Evolutionary conservation across 53 echinoderm and acorn worm genomes (phyloP).

Genomic region (Luidia sarsii): DNA sequence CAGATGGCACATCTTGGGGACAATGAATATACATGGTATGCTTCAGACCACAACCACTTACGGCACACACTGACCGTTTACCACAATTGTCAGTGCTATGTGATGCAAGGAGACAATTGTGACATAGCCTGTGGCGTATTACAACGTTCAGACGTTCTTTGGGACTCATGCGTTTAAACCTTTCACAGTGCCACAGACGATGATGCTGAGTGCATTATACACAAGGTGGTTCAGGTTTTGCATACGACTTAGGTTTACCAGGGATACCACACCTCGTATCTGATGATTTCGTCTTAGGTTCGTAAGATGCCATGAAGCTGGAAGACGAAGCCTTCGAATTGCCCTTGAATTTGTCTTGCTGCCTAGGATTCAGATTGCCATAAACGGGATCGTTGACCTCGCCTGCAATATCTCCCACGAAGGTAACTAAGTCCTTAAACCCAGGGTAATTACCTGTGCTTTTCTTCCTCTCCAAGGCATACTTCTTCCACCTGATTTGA

Average conservation of each 20-base stretch:
- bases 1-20: neutral
- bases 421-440: no score
- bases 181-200: conserved; percentile 44
- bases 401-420: neutral
- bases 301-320: neutral
- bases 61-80: no score
- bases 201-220: conserved; percentile 28
- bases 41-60: conserved; percentile 38
- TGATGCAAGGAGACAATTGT: no score
- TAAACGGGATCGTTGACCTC: conserved; percentile 35
- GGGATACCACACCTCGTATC: neutral
- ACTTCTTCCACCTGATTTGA: conserved; percentile 31
- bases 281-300: neutral
- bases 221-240: conserved; percentile 51
- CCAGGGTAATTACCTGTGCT: conserved; percentile 9
- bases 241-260: no score
- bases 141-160: conserved; percentile 24
- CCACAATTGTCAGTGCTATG: no score
- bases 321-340: neutral
- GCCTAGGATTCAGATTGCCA: neutral
- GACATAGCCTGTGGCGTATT: conserved; percentile 35
- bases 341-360: neutral
- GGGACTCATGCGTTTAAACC: conserved; percentile 32
- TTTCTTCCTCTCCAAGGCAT: neutral
- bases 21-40: no score